Evolutionary conservation across 2,888 invertebrate species (phyloP).

Genomic region (Cantharis rustica): DNA sequence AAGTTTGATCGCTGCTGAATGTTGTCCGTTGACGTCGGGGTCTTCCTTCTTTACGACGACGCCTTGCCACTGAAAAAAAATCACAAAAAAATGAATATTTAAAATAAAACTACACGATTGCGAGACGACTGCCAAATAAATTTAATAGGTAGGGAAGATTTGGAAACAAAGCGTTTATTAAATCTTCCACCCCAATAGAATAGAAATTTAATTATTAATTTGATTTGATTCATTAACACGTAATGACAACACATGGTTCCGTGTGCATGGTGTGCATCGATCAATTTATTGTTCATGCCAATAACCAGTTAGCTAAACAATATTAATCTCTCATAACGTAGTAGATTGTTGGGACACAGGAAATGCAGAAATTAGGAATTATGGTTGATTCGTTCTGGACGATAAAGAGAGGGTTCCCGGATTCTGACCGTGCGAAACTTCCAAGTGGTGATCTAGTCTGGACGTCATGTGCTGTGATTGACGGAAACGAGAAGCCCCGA

Average conservation of each 20-base stretch:
- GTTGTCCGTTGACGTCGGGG: conserved; percentile 91
- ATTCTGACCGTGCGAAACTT: conserved; percentile 39
- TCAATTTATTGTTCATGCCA: conserved; percentile 14
- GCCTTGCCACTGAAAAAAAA: conserved; percentile 72
- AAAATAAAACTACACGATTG: not conserved
- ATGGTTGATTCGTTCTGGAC: conserved; percentile 41
- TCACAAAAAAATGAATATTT: not conserved
- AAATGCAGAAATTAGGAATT: conserved; percentile 42
- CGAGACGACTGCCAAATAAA: not conserved
- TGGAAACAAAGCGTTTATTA: not conserved
- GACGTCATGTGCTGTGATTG: conserved; percentile 49
- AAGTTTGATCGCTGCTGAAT: conserved; percentile 91
- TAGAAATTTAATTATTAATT: not conserved
- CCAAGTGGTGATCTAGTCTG: conserved; percentile 33
- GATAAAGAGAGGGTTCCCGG: conserved; percentile 34
- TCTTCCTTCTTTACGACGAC: conserved; percentile 83
- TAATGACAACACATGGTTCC: not conserved
- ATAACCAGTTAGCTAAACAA: conserved; percentile 25
- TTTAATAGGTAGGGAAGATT: not conserved
- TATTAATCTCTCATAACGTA: conserved; percentile 16
- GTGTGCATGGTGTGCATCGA: conserved; percentile 3
- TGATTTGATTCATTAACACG: not conserved
- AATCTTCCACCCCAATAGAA: not conserved
- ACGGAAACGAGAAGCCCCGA: conserved; percentile 50
- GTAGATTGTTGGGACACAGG: conserved; percentile 27